These are phyloP conservation scores for Acridotheres tristis DNA, from an alignment of 2,797 vertebrate species.

Conservation along the genomic window DNA sequence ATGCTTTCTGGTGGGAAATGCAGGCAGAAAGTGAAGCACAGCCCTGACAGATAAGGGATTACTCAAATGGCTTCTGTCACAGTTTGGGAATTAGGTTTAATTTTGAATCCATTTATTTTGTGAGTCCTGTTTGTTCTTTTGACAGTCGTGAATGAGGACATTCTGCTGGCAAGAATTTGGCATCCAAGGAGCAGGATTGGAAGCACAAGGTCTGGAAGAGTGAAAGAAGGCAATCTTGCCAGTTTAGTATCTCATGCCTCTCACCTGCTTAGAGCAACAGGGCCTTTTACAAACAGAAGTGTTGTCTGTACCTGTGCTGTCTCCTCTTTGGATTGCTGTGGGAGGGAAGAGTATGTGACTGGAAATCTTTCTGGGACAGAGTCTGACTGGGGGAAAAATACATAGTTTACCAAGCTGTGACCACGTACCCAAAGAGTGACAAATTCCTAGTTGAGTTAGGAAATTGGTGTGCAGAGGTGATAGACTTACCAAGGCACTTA, in stretches of 20 bases:
- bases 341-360: not conserved
- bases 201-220: not conserved
- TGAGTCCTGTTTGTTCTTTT: slow-evolving; percentile 19
- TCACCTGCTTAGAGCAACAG: not conserved
- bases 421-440: not conserved
- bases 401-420: not conserved
- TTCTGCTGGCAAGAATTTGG: slow-evolving; percentile 28
- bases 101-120: slow-evolving; percentile 20
- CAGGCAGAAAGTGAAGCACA: not conserved
- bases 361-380: not conserved
- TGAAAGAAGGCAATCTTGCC: not conserved
- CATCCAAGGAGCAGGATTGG: not conserved
- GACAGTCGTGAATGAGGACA: not conserved
- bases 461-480: not conserved
- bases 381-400: not conserved
- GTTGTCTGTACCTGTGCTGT: not conserved
- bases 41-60: slow-evolving; percentile 21
- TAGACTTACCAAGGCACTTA: not conserved
- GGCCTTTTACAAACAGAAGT: not conserved
- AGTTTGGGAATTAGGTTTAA: slow-evolving; percentile 21
- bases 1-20: not conserved
- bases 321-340: not conserved
- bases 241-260: not conserved
- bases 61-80: slow-evolving; percentile 16
- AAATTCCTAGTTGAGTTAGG: not conserved